phyloP scores from a whole-genome alignment of 1,140 invertebrate genomes.

The Cotesia vestalis region DNA sequence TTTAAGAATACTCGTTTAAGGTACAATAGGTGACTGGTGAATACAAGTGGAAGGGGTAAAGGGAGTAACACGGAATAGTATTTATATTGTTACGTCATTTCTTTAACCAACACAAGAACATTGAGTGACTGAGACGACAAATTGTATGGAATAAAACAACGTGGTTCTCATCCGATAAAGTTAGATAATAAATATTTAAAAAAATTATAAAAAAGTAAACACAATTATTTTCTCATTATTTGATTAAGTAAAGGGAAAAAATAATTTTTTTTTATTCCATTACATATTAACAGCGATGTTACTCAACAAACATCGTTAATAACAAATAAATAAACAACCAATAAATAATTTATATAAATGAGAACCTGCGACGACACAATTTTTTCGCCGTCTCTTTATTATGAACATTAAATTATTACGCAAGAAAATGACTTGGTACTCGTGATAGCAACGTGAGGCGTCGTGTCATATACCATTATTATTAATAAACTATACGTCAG shows the following conservation, averaged over 20 bases:
- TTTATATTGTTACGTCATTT: constrained; percentile 61
- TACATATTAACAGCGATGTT: background rate
- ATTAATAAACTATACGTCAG: constrained; percentile 59
- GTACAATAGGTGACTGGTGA: background rate
- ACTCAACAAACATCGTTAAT: constrained; percentile 3
- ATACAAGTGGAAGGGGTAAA: background rate
- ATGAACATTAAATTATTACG: constrained; percentile 57
- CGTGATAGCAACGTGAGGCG: constrained; percentile 57
- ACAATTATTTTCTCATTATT: constrained; percentile 23
- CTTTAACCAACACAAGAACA: constrained; percentile 29
- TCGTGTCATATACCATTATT: constrained; percentile 58
- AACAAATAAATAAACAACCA: background rate
- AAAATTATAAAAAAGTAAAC: constrained; percentile 22
- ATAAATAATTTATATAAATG: constrained; percentile 30
- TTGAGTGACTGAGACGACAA: constrained; percentile 39
- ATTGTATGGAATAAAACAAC: constrained; percentile 49
- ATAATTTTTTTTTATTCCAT: constrained; percentile 5
- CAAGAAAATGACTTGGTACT: constrained; percentile 55
- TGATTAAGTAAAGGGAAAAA: constrained; percentile 7
- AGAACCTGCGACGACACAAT: constrained; percentile 43
- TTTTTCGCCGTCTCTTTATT: constrained; percentile 46
- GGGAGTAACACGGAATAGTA: constrained; percentile 35
- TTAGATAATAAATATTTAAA: constrained; percentile 30
- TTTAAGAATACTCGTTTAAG: constrained; percentile 50
- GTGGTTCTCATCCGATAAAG: constrained; percentile 49